Evolutionary conservation across 35 echinoderm and acorn worm species (phyloP).

Genomic region (Stichopus chloronotus): DNA sequence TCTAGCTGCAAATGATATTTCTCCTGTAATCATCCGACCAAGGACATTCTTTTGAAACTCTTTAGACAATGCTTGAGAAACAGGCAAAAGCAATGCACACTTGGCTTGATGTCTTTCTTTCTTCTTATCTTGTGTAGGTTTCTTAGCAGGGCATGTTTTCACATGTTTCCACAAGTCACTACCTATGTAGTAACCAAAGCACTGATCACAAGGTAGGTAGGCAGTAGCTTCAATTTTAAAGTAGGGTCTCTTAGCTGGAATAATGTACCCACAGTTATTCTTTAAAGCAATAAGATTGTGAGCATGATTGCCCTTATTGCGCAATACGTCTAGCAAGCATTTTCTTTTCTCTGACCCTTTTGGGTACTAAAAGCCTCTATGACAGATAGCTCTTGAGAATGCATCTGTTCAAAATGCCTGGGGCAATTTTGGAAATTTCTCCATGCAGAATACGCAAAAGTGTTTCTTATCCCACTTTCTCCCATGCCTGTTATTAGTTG

Average conservation of each 20-base stretch:
- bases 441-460: slow-evolving; percentile 62
- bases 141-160: slow-evolving; percentile 50
- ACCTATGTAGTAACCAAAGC: slow-evolving; percentile 62
- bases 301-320: slow-evolving; percentile 79
- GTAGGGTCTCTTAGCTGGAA: slow-evolving; percentile 68
- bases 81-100: slow-evolving; percentile 61
- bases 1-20: slow-evolving; percentile 42
- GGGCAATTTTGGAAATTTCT: slow-evolving; percentile 59
- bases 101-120: slow-evolving; percentile 38
- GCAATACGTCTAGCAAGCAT: slow-evolving; percentile 31
- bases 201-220: slow-evolving; percentile 64
- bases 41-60: slow-evolving; percentile 54
- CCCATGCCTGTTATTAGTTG: neutral
- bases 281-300: slow-evolving; percentile 69
- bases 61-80: slow-evolving; percentile 6
- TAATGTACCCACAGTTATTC: slow-evolving; percentile 44
- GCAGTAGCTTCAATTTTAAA: slow-evolving; percentile 21
- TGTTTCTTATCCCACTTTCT: slow-evolving; percentile 79
- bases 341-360: slow-evolving; percentile 51
- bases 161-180: slow-evolving; percentile 66
- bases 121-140: neutral
- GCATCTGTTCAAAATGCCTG: slow-evolving; percentile 58
- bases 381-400: slow-evolving; percentile 52
- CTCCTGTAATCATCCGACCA: slow-evolving; percentile 44
- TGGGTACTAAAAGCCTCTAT: slow-evolving; percentile 23